Evolutionary conservation across 1,140 invertebrate genomes (phyloP), one percentile per base, ranked within the genome.

Genomic region (Zaprionus davidi): DNA sequence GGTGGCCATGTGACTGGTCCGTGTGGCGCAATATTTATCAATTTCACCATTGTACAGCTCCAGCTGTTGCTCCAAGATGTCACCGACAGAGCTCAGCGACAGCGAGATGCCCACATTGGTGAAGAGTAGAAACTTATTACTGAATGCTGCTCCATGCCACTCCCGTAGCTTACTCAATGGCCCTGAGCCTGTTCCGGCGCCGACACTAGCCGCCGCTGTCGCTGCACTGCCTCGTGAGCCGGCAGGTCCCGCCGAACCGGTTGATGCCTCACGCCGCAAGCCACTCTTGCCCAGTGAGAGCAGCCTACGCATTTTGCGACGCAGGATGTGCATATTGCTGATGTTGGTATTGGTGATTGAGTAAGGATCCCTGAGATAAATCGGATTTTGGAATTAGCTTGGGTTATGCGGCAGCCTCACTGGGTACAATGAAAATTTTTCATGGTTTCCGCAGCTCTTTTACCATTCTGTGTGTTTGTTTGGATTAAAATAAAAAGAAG

Each of bases 51-150:
- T 94, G 36, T 95, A 93, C 36, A 97, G 95, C 93, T 98, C 96
- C 93, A 97, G 97, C 67, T 95, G 94, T 93, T 99, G 98, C 93
- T 98, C 96, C 26, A 98, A 86, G 20, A 96, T 70, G 93, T 98
- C 98, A 56, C 98, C 98, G 20, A 95, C 72, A 13, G 95, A 95
- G 62, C 97, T 97, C 28, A 98, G 94, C 3, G 93, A 93, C 68
- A 96, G 91, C 4, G 97, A 98, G 91, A 98, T 96, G 5, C 95
- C 94, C n/a, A 97, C 94, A 94, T 98, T 98, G 56, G 97, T 98
- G 65, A 96, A 94, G 11, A 98, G 93, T 56, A 98, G 93, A 93
- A 97, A 96, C 92, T 95, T 97, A 31, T 94, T 93, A 82, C 95
- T 96, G 86, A 97, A 96, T 28, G 94, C 94, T 6, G 28, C 87